Percentiles rank a stretch among this genome's conserved stretches.
Evolutionary conservation across 92 coral and sea anemone species (phyloP).

Genomic region (Actinernus sp.): DNA sequence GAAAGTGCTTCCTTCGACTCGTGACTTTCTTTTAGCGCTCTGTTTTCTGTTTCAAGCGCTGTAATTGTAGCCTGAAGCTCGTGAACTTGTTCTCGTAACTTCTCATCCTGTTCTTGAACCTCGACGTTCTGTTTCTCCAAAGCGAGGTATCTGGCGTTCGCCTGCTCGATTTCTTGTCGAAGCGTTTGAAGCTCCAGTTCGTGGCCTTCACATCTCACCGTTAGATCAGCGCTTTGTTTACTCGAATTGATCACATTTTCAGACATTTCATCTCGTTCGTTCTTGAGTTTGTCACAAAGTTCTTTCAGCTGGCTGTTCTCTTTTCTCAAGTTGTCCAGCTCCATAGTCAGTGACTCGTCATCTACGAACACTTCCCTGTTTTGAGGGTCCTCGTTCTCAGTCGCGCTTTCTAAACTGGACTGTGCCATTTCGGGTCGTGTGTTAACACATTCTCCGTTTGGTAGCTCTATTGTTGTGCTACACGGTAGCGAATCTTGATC

Average conservation of each 20-base stretch:
- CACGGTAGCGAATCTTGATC: slow-evolving; percentile 1
- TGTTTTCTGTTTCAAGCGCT: slow-evolving; percentile 57
- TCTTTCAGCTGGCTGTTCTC: slow-evolving; percentile 52
- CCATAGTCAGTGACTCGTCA: slow-evolving; percentile 1
- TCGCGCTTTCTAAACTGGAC: background rate
- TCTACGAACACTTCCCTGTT: slow-evolving; percentile 1
- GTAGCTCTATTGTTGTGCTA: background rate
- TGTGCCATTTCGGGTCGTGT: background rate
- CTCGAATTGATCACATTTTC: slow-evolving; percentile 4
- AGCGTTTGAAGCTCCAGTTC: slow-evolving; percentile 43
- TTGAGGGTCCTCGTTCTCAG: slow-evolving; percentile 1
- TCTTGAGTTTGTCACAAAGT: slow-evolving; percentile 20
- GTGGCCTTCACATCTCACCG: slow-evolving; percentile 15
- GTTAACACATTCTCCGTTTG: slow-evolving; percentile 8
- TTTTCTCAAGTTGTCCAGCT: slow-evolving; percentile 6
- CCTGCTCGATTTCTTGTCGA: slow-evolving; percentile 32
- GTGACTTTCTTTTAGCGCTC: slow-evolving; percentile 1
- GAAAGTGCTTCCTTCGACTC: slow-evolving; percentile 7
- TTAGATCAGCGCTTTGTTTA: slow-evolving; percentile 30
- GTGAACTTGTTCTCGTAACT: slow-evolving; percentile 38
- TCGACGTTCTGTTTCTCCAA: slow-evolving; percentile 22
- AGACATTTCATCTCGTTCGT: background rate
- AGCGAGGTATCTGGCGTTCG: background rate
- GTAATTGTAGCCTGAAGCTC: slow-evolving; percentile 39
- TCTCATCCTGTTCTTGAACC: slow-evolving; percentile 57